phyloP scores from a whole-genome alignment of 2,797 vertebrate genomes.

The Schizopygopsis malacanthus region DNA sequence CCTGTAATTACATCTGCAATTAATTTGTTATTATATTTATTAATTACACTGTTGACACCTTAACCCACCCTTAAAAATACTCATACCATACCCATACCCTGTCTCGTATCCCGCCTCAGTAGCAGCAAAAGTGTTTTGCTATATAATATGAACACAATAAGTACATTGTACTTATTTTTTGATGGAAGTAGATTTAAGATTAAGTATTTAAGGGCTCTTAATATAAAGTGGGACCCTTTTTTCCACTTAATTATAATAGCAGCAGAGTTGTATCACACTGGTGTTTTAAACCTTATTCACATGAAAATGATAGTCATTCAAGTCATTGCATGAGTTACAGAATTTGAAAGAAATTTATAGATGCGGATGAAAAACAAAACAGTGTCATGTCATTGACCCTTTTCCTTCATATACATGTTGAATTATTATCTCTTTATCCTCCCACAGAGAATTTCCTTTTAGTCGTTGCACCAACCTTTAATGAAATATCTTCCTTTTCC shows the following conservation, averaged over 20 bases:
- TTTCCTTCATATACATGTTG: constrained; percentile 27
- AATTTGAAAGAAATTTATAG: neutral
- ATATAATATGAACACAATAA: too few species aligned
- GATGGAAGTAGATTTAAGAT: too few species aligned
- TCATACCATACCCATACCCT: too few species aligned
- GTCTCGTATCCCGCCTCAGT: too few species aligned
- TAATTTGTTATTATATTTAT: too few species aligned
- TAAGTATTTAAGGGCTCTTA: too few species aligned
- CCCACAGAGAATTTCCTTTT: constrained; percentile 33
- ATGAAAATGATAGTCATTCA: neutral
- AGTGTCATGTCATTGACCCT: neutral
- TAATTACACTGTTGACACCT: too few species aligned
- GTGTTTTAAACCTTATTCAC: neutral
- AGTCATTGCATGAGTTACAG: neutral
- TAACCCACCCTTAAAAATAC: too few species aligned
- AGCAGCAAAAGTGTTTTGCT: too few species aligned
- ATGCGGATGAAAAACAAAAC: neutral
- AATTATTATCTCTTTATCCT: constrained; percentile 28
- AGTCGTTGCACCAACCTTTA: constrained; percentile 49
- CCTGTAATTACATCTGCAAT: too few species aligned
- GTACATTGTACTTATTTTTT: too few species aligned
- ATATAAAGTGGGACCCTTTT: too few species aligned
- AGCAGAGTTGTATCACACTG: neutral
- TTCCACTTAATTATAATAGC: neutral
- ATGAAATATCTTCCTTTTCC: constrained; percentile 39